phyloP scores from a whole-genome alignment of 1,140 invertebrate species.

The Pachypeltis micranthus region DNA sequence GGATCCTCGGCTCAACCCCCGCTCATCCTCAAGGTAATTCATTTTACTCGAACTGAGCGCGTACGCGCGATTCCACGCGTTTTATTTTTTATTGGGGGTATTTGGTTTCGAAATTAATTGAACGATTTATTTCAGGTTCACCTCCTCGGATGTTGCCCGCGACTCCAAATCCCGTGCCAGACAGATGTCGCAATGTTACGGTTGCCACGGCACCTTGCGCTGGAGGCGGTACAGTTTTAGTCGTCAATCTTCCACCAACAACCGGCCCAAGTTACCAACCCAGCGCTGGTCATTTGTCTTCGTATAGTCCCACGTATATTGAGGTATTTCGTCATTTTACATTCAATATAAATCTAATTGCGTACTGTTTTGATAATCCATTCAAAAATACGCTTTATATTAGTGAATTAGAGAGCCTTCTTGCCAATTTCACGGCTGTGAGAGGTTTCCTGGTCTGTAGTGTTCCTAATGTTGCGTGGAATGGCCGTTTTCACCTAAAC shows the following conservation, averaged over 20 bases:
- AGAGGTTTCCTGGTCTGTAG: too few species aligned
- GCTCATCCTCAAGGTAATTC: constrained; percentile 31
- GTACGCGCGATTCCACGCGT: too few species aligned
- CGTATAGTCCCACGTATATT: constrained; percentile 46
- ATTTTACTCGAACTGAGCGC: background rate
- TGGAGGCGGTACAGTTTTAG: constrained; percentile 57
- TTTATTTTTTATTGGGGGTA: too few species aligned
- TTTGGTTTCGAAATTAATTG: too few species aligned
- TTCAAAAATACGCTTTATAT: too few species aligned
- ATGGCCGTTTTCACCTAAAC: too few species aligned
- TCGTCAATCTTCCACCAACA: constrained; percentile 63
- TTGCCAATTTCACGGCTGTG: too few species aligned
- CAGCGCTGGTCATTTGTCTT: constrained; percentile 41
- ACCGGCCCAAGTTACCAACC: constrained; percentile 34
- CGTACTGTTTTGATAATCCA: background rate
- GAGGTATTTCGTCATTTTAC: constrained; percentile 37
- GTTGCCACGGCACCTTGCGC: constrained; percentile 22
- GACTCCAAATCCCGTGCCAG: constrained; percentile 12
- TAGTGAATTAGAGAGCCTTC: background rate
- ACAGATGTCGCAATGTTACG: constrained; percentile 22
- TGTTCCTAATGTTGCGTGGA: too few species aligned
- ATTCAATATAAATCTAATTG: background rate
- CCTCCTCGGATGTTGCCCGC: constrained; percentile 8
- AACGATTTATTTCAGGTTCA: constrained; percentile 2
- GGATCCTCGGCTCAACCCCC: constrained; percentile 42